These are phyloP conservation scores for Thalassophryne amazonica DNA, from an alignment of 2,797 vertebrate species.

Conservation along the genomic window DNA sequence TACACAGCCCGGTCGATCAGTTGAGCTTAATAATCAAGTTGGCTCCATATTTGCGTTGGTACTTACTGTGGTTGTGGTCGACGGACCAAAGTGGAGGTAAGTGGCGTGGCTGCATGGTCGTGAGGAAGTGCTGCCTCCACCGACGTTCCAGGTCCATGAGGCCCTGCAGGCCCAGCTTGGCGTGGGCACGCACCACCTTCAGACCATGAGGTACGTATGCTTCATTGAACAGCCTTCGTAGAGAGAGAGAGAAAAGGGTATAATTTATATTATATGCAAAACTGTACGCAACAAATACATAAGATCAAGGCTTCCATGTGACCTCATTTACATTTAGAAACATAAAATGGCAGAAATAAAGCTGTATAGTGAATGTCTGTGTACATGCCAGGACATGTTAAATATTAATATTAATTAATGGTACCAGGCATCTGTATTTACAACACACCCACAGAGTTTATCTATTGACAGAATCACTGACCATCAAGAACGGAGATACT, in stretches of 20 bases:
- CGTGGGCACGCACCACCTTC: conserved; percentile 88
- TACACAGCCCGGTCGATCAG: too few relatives aligned
- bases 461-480: too few relatives aligned
- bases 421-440: too few relatives aligned
- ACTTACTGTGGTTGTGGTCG: conserved; percentile 92
- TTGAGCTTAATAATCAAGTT: conserved; percentile 83
- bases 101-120: conserved; percentile 87
- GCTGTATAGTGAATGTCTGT: too few relatives aligned
- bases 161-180: conserved; percentile 81
- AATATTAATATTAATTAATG: too few relatives aligned
- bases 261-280: not conserved
- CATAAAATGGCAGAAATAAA: too few relatives aligned
- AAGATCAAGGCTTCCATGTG: too few relatives aligned
- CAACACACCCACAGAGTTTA: too few relatives aligned
- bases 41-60: conserved; percentile 89
- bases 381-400: too few relatives aligned
- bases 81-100: conserved; percentile 94
- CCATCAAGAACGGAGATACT: too few relatives aligned
- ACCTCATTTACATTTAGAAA: too few relatives aligned
- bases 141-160: conserved; percentile 92
- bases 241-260: conserved; percentile 5
- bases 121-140: conserved; percentile 96
- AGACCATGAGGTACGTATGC: conserved; percentile 91
- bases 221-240: conserved; percentile 90
- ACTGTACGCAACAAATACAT: not conserved